These are phyloP conservation scores for Diloba caeruleocephala DNA, from an alignment of 2,888 invertebrate genomes.

Conservation along the genomic window DNA sequence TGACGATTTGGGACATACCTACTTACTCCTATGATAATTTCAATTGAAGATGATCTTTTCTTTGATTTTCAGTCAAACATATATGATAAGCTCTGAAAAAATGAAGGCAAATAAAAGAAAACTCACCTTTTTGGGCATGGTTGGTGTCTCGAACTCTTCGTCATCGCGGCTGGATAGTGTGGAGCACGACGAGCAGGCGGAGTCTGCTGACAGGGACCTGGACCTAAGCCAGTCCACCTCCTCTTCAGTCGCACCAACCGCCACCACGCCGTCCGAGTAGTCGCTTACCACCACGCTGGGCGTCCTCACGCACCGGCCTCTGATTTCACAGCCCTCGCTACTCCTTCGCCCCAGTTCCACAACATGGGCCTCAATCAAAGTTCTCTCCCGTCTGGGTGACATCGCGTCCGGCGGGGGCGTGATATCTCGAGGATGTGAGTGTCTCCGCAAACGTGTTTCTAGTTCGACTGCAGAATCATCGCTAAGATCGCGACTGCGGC, in stretches of 20 bases:
- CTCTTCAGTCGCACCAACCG: constrained; percentile 82
- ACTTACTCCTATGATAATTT: too few relatives aligned
- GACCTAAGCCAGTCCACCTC: constrained; percentile 84
- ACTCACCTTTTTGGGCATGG: constrained; percentile 86
- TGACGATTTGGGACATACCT: too few relatives aligned
- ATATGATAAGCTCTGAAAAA: not conserved
- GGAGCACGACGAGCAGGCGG: constrained; percentile 93
- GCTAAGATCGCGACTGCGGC: constrained; percentile 83
- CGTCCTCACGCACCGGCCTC: constrained; percentile 91
- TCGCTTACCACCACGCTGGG: constrained; percentile 97
- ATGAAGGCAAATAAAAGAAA: constrained; percentile 44
- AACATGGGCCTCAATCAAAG: constrained; percentile 87
- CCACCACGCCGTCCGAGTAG: constrained; percentile 92
- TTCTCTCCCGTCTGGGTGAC: constrained; percentile 81
- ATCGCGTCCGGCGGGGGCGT: constrained; percentile 80
- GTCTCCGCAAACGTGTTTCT: constrained; percentile 82
- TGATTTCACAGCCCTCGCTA: constrained; percentile 83
- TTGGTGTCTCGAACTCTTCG: constrained; percentile 85
- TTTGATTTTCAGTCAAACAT: too few relatives aligned
- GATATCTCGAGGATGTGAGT: constrained; percentile 80
- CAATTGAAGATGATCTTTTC: too few relatives aligned
- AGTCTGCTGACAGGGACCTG: constrained; percentile 90
- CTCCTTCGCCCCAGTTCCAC: constrained; percentile 87
- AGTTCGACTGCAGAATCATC: constrained; percentile 89
- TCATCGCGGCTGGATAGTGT: constrained; percentile 93